Percentiles rank a stretch among this genome's conserved stretches.
Evolutionary conservation across 2,888 invertebrate species (phyloP).

Genomic region (Idaea biselata): DNA sequence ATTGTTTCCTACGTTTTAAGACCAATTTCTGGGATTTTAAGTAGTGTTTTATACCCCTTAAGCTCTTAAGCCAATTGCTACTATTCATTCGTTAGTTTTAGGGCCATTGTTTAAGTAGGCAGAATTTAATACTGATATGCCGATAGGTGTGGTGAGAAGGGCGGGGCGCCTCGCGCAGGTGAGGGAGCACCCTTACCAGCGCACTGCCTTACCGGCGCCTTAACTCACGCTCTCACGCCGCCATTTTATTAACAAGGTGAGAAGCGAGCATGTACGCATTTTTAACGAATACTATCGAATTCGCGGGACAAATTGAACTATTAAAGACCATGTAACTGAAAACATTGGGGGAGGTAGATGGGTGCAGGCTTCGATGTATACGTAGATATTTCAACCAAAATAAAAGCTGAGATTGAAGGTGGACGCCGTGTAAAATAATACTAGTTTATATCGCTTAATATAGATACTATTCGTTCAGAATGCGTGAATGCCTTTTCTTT

Average conservation of each 20-base stretch:
- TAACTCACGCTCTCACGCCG: constrained; percentile 76
- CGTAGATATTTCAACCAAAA: too few relatives aligned
- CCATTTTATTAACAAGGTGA: constrained; percentile 80
- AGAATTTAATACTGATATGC: constrained; percentile 72
- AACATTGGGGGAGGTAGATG: too few relatives aligned
- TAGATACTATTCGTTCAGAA: constrained; percentile 28
- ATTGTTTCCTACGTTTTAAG: too few relatives aligned
- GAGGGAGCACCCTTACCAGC: constrained; percentile 99
- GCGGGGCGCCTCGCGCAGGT: constrained; percentile 93
- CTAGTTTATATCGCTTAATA: too few relatives aligned
- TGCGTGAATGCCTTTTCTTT: constrained; percentile 71
- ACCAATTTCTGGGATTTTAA: too few relatives aligned
- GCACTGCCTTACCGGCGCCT: constrained; percentile 90
- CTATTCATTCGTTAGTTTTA: neutral
- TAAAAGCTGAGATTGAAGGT: too few relatives aligned
- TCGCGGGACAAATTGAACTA: neutral
- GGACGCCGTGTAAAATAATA: too few relatives aligned
- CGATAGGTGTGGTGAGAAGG: constrained; percentile 91
- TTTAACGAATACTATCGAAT: constrained; percentile 13
- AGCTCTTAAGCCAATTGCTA: neutral
- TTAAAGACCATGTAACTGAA: neutral
- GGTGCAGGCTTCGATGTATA: too few relatives aligned
- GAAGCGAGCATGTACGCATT: constrained; percentile 68
- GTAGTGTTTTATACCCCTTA: neutral
- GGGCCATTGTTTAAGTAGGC: constrained; percentile 9